Evolutionary conservation across 2,797 vertebrate species (phyloP).

Genomic region (Microctenopoma lineatum): DNA sequence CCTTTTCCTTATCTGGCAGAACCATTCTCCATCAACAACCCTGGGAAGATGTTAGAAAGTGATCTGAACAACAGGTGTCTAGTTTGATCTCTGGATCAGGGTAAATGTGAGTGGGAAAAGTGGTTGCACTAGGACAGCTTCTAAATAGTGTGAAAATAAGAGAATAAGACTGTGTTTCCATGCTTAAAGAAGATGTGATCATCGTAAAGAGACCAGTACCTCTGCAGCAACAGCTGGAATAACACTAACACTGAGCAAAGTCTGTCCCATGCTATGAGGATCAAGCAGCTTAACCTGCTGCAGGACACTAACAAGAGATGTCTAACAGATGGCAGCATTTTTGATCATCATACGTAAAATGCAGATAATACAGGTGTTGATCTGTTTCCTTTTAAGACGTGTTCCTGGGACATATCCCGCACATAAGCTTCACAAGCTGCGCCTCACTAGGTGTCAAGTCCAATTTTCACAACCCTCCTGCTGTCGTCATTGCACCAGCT

Average conservation of each 20-base stretch:
- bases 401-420: not conserved
- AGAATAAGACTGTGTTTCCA: not conserved
- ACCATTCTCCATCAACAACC: not conserved
- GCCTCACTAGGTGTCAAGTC: slow-evolving; percentile 2
- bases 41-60: not conserved
- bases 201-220: not conserved
- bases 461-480: slow-evolving; percentile 6
- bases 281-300: not conserved
- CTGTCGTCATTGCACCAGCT: slow-evolving; percentile 3
- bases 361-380: not conserved
- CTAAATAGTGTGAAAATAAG: not conserved
- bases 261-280: not conserved
- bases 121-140: no score
- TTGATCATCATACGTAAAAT: not conserved
- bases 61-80: not conserved
- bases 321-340: not conserved
- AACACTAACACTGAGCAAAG: not conserved
- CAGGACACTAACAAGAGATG: not conserved
- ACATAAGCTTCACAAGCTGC: slow-evolving; percentile 3
- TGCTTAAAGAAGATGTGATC: not conserved
- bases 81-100: not conserved
- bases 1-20: not conserved
- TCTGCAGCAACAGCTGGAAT: not conserved
- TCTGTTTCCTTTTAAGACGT: no score
- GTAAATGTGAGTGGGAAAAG: not conserved